Percentiles rank a stretch among this genome's conserved stretches.
Evolutionary conservation across 1,140 invertebrate genomes (phyloP).

Genomic region (Caenorhabditis inopinata): DNA sequence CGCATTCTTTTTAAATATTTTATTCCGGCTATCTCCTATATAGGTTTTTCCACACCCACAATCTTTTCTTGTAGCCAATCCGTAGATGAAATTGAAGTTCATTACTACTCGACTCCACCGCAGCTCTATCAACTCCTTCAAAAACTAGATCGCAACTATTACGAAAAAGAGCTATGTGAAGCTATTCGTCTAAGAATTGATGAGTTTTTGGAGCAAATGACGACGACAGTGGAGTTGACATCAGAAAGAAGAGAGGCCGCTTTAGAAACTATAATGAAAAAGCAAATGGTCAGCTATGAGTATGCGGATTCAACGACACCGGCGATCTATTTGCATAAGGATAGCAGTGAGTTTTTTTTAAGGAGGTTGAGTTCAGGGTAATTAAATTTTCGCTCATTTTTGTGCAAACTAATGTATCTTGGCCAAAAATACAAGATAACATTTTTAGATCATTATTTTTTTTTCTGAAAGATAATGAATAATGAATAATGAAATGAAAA

Average conservation of each 20-base stretch:
- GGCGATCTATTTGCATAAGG: slow-evolving; percentile 22
- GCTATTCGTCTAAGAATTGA: background rate
- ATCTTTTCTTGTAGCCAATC: slow-evolving; percentile 41
- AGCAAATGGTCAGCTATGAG: background rate
- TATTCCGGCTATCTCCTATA: too few relatives aligned
- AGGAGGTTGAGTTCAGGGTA: too few relatives aligned
- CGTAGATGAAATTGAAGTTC: background rate
- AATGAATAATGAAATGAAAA: too few relatives aligned
- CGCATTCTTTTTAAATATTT: too few relatives aligned
- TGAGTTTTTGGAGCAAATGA: slow-evolving; percentile 41
- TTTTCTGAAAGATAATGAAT: too few relatives aligned
- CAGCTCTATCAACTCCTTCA: slow-evolving; percentile 41
- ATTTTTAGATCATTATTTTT: too few relatives aligned
- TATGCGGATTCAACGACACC: background rate
- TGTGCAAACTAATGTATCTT: too few relatives aligned
- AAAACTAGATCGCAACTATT: slow-evolving; percentile 25
- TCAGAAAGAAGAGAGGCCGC: background rate
- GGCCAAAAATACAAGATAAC: too few relatives aligned
- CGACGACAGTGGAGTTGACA: slow-evolving; percentile 39
- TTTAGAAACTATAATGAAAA: background rate
- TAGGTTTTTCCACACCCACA: background rate
- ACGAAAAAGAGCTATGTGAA: slow-evolving; percentile 20
- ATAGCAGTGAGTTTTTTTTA: slow-evolving; percentile 10
- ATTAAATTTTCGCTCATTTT: too few relatives aligned
- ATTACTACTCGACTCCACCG: slow-evolving; percentile 46